Evolutionary conservation across 2,113 vertebrate genomes (phyloP), one percentile per base, ranked within the genome.

Genomic region (Calyptomena viridis): DNA sequence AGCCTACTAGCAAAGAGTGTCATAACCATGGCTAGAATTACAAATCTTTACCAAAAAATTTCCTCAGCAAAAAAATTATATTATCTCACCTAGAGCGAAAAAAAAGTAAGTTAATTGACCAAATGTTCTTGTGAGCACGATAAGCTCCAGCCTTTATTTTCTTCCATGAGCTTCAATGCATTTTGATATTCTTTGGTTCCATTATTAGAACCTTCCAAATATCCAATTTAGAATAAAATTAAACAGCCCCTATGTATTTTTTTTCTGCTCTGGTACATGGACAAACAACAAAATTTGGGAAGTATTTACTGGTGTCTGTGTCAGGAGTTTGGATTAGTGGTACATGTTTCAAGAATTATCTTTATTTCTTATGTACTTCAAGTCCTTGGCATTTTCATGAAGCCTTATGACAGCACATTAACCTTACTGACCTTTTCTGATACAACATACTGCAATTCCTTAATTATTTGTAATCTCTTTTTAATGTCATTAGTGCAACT

Each of bases 391-490:
- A 37, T 90, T 79, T 55, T 49, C 40, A 6, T 49, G 5, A 44
- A 72, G 42, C 35, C 30, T 81, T 74, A 60, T 37, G 31, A 35
- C 35, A 73, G 22, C 1, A 1, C 17, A 4, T 62, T 90, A 39
- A 39, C 47, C 14, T 86, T 84, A 59, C 25, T 75, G 74, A 84
- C 42, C 31, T 84, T 40, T 69, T 72, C n/a, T 55, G 49, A 40
- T 55, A 58, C 55, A 66, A 62, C 19, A n/a, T 11, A 5, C 14
- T 2, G 1, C 44, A 81, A 27, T 68, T 84, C 60, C 39, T 72
- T 90, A 66, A 87, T 84, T 75, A 80, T 62, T 92, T 90, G 78
- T 64, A 82, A 92, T 92, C 76, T 74, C 39, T 66, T 63, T 74
- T 81, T 90, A 84, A 89, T 87, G 69, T 53, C 74, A 68, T 94